phyloP scores from a whole-genome alignment of 1,140 invertebrate species.

The Zaprionus kolodkinae region DNA sequence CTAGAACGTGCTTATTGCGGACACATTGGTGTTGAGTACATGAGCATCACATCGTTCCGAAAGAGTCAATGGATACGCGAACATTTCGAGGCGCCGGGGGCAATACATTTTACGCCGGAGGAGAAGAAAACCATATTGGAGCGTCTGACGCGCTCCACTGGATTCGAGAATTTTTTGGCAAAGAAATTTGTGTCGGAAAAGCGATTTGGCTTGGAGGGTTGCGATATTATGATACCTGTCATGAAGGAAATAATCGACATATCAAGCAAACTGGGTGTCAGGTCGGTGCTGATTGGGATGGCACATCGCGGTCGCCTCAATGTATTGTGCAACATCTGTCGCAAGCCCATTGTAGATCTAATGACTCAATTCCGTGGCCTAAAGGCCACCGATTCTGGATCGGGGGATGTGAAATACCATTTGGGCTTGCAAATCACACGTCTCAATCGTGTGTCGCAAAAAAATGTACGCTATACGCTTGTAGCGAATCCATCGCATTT shows the following conservation, averaged over 20 bases:
- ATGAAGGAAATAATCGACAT: conserved; percentile 95
- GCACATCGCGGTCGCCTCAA: conserved; percentile 96
- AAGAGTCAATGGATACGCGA: conserved; percentile 92
- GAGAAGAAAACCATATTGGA: conserved; percentile 65
- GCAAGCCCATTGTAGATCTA: conserved; percentile 93
- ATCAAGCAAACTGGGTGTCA: conserved; percentile 90
- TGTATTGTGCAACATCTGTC: conserved; percentile 94
- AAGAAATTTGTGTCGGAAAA: conserved; percentile 96
- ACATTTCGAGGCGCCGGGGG: conserved; percentile 90
- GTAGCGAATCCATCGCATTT: conserved; percentile 96
- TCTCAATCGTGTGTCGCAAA: conserved; percentile 91
- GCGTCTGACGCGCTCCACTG: conserved; percentile 59
- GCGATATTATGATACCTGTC: conserved; percentile 94
- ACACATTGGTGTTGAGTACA: conserved; percentile 93
- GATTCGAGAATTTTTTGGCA: conserved; percentile 93
- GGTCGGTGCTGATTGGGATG: conserved; percentile 95
- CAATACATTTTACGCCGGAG: conserved; percentile 26
- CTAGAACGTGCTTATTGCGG: conserved; percentile 90
- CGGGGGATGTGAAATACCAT: conserved; percentile 98
- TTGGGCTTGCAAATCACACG: conserved; percentile 93
- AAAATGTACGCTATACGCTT: conserved; percentile 91
- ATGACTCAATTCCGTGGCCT: conserved; percentile 94
- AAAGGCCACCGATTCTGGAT: conserved; percentile 90
- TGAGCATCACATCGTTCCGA: conserved; percentile 92
- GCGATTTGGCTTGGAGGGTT: conserved; percentile 96